Evolutionary conservation across 1,140 invertebrate genomes (phyloP).

Genomic region (Phortica variegata): DNA sequence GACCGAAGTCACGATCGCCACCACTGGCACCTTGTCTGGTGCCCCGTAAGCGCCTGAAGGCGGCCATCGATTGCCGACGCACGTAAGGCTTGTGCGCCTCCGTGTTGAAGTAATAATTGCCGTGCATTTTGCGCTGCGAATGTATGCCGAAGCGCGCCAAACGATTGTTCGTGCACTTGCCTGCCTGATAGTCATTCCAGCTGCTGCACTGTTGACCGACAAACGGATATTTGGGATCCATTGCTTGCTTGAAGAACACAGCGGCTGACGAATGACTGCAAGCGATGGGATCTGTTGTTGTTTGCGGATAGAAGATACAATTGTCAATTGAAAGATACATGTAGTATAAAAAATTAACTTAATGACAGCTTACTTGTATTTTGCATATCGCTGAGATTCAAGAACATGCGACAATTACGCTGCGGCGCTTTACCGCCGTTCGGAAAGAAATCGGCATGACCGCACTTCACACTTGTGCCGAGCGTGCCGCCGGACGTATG

Average conservation of each 20-base stretch:
- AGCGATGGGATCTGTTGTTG: constrained; percentile 60
- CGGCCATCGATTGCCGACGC: constrained; percentile 15
- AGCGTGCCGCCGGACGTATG: constrained; percentile 83
- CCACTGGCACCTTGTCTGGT: not conserved
- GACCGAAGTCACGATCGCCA: constrained; percentile 1
- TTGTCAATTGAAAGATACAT: not conserved
- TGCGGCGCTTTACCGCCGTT: constrained; percentile 77
- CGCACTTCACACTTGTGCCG: constrained; percentile 71
- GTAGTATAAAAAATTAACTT: not conserved
- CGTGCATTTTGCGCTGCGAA: constrained; percentile 28
- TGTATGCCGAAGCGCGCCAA: constrained; percentile 48
- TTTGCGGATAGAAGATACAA: not conserved
- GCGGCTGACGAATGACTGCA: constrained; percentile 73
- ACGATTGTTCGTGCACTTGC: constrained; percentile 36
- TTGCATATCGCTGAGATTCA: constrained; percentile 38
- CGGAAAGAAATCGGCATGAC: constrained; percentile 86
- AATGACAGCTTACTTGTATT: constrained; percentile 33
- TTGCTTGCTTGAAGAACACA: constrained; percentile 69
- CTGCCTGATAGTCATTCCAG: constrained; percentile 63
- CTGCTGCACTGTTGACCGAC: constrained; percentile 62
- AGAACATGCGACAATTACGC: constrained; percentile 68
- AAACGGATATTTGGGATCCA: constrained; percentile 62
- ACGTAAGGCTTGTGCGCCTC: constrained; percentile 38
- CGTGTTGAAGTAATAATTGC: constrained; percentile 45
- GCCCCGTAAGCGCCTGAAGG: constrained; percentile 9